These are phyloP conservation scores for Anoura caudifer DNA, from an alignment of 2,113 vertebrate species.

Conservation along the genomic window DNA sequence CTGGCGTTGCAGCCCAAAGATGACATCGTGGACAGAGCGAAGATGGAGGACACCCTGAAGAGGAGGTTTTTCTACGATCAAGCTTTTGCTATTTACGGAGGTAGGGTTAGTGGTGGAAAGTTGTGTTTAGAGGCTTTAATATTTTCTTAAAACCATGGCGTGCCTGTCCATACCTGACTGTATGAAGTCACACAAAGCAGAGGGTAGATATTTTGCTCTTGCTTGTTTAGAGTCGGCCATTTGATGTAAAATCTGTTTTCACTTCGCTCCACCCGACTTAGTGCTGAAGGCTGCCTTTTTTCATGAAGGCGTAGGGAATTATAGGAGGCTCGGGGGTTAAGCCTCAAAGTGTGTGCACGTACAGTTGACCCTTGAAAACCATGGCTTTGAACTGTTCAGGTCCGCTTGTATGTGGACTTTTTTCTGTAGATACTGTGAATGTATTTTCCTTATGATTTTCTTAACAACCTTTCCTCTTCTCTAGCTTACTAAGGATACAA, in stretches of 20 bases:
- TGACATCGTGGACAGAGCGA: constrained; percentile 93
- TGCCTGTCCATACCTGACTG: not conserved
- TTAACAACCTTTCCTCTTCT: not conserved
- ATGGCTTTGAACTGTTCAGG: not conserved
- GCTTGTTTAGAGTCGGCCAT: not conserved
- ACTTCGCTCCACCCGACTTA: not conserved
- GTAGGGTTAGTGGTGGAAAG: constrained; percentile 74
- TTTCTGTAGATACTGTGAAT: not conserved
- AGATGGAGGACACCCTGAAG: constrained; percentile 99
- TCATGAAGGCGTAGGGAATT: not conserved
- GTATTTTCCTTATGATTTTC: not conserved
- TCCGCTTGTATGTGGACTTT: not conserved
- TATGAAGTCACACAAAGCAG: not conserved
- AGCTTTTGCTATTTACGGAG: constrained; percentile 99
- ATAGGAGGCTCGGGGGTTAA: not conserved
- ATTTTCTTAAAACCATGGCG: not conserved
- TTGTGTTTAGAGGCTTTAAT: not conserved
- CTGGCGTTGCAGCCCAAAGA: constrained; percentile 96
- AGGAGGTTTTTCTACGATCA: constrained; percentile 99
- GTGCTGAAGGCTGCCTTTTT: not conserved
- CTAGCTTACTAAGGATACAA: not conserved
- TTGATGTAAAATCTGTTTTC: not conserved
- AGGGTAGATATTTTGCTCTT: not conserved
- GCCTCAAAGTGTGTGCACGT: not conserved
- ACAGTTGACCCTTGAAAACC: not conserved